These are phyloP conservation scores for Anableps anableps DNA, from an alignment of 2,797 vertebrate genomes.

Conservation along the genomic window DNA sequence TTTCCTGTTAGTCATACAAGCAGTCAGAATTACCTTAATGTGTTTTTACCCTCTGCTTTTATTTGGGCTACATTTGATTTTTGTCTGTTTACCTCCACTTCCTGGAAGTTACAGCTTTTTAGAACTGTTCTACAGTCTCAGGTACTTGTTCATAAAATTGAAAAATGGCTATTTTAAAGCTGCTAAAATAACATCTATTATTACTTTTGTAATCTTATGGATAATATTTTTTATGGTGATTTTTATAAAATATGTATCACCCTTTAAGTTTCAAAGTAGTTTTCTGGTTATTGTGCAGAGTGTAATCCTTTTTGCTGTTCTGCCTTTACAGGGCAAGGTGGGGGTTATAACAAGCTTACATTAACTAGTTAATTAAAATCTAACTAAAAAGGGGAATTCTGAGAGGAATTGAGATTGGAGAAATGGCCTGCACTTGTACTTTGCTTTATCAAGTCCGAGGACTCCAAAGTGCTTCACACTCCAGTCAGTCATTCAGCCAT, in stretches of 20 bases:
- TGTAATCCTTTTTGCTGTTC: neutral
- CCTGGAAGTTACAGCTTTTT: neutral
- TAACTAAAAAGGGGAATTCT: neutral
- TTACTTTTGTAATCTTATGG: neutral
- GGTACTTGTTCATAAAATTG: neutral
- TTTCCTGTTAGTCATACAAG: slow-evolving; percentile 17
- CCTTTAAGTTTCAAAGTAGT: neutral
- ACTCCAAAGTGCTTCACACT: neutral
- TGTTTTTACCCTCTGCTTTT: neutral
- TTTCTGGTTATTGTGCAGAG: neutral
- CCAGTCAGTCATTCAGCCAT: neutral
- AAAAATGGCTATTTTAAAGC: neutral
- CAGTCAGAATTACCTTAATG: slow-evolving; percentile 32
- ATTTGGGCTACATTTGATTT: slow-evolving; percentile 6
- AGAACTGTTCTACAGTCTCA: neutral
- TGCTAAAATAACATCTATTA: neutral
- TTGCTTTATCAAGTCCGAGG: neutral
- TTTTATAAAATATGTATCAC: neutral
- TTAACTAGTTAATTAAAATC: neutral
- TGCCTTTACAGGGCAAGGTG: neutral
- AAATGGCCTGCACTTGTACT: neutral
- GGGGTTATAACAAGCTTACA: neutral
- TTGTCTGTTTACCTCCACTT: neutral
- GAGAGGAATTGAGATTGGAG: neutral
- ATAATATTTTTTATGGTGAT: neutral